Evolutionary conservation across 1,140 invertebrate genomes (phyloP), one percentile per base, ranked within the genome.

Genomic region (Achatina immaculata): DNA sequence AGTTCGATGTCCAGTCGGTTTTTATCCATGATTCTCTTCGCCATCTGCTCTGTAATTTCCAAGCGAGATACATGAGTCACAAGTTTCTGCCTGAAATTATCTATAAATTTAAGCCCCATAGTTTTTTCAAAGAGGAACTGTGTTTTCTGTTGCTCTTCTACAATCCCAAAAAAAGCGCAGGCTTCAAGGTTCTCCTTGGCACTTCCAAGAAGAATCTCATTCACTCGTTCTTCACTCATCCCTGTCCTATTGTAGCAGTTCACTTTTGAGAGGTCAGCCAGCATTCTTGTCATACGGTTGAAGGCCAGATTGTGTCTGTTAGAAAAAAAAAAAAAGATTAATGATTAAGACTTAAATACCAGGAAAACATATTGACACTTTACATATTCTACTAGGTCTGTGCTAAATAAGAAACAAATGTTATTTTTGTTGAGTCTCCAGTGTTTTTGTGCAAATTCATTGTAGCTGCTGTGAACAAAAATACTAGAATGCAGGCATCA

Each of bases 111-210:
- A 87, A 99, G 93, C 90, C 96, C 95, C 91, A 99, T 99, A n/a
- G 96, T 98, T 91, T 97, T 95, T 90, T 99, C 98, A 91, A 99
- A 99, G 55, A 99, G 94, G 89, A 97, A 97, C 91, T 99, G 98
- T 42, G 96, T 96, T 82, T 96, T 95, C 94, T 95, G 88, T 92
- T 98, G 98, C 91, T 95, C 95, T 92, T 99, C 98, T 34, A 97
- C 98, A 73, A 99, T 93, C 80, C 98, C 98, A 92, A 99, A 99
- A 89, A 97, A 99, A 43, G 97, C 95, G 95, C 99, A 97, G 69
- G 95, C 95, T 81, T 95, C 94, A 43, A 99, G 93, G 93, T 99
- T 99, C 81, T 95, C 93, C 92, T 99, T 99, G 43, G 98, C 98
- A 90, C 96, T 98, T 51, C 95, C 95, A 51, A 99, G 92, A 93